Evolutionary conservation across 1,140 invertebrate genomes (phyloP).

Genomic region (Drosophila aff.): DNA sequence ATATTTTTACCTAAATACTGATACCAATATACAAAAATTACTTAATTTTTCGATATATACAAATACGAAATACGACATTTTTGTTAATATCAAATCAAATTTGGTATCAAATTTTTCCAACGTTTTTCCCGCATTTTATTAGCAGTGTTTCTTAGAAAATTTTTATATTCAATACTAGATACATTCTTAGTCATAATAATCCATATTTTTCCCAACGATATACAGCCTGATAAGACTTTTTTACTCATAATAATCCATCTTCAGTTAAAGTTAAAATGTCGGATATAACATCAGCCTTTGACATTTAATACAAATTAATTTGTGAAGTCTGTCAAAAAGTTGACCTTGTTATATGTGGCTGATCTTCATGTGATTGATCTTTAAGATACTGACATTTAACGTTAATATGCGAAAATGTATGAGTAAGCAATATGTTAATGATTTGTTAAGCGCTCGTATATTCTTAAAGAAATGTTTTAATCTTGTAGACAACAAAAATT

Average conservation of each 20-base stretch:
- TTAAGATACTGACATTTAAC: conserved; percentile 22
- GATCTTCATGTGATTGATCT: conserved; percentile 31
- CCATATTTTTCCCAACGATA: no score
- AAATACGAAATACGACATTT: no score
- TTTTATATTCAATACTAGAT: no score
- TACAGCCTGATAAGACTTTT: background rate
- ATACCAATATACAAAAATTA: no score
- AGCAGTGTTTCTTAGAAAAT: background rate
- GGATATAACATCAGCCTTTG: conserved; percentile 2
- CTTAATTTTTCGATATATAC: no score
- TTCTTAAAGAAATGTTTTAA: background rate
- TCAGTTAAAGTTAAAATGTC: background rate
- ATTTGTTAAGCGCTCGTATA: conserved; percentile 7
- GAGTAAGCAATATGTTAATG: conserved; percentile 29
- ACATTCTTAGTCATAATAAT: no score
- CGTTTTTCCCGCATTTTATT: background rate
- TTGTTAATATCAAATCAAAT: no score
- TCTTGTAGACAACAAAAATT: background rate
- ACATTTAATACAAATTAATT: conserved; percentile 31
- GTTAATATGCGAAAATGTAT: conserved; percentile 17
- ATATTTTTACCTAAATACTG: no score
- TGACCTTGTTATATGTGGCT: conserved; percentile 22
- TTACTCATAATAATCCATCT: background rate
- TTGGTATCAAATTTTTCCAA: no score
- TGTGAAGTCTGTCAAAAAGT: background rate